phyloP scores from a whole-genome alignment of 2,113 vertebrate genomes.

The Mustelus asterias region DNA sequence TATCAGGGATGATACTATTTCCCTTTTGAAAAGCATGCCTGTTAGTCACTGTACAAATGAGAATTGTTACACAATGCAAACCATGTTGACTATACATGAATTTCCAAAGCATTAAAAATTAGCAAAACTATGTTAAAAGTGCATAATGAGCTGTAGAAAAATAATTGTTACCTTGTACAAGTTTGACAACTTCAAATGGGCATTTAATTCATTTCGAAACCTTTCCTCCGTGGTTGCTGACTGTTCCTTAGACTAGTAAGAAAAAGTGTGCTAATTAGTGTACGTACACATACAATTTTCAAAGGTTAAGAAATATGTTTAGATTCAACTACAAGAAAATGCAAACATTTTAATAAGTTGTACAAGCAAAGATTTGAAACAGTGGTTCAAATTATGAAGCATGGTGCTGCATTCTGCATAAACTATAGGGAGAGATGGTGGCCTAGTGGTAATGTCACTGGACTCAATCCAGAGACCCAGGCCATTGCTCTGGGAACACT shows the following conservation, averaged over 20 bases:
- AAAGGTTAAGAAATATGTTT: background rate
- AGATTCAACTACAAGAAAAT: background rate
- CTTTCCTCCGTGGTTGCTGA: conserved; percentile 79
- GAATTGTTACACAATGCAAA: background rate
- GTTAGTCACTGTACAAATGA: background rate
- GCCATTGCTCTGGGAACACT: too few species aligned
- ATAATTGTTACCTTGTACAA: conserved; percentile 76
- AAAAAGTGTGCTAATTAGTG: background rate
- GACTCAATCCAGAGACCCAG: too few species aligned
- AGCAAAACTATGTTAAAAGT: background rate
- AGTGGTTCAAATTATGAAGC: background rate
- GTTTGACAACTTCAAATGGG: conserved; percentile 88
- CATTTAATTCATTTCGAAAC: conserved; percentile 85
- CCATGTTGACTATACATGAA: background rate
- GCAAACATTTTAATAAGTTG: too few species aligned
- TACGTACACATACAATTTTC: background rate
- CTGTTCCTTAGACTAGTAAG: conserved; percentile 75
- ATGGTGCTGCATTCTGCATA: background rate
- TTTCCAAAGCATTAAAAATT: background rate
- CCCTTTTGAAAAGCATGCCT: background rate
- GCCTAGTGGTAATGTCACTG: too few species aligned
- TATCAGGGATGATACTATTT: background rate
- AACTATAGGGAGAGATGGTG: too few species aligned
- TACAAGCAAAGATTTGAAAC: background rate
- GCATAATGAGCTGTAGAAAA: background rate